Conservation (phyloP, 2,888 invertebrate species). For the Harpalus rubripes region DNA sequence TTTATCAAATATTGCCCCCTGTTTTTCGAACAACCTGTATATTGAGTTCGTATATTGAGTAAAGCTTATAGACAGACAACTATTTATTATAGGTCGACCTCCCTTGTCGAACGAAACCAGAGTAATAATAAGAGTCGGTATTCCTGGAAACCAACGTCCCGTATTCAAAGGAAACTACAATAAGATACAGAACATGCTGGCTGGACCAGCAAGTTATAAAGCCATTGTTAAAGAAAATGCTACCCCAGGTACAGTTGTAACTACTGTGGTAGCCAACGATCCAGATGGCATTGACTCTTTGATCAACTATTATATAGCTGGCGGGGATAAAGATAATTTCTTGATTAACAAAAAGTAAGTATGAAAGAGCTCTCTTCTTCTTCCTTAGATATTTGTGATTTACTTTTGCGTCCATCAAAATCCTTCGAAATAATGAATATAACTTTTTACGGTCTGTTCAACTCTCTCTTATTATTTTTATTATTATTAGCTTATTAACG, state of each 20-base stretch:
- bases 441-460: too few species aligned
- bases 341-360: slow-evolving; percentile 85
- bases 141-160: slow-evolving; percentile 89
- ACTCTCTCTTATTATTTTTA: too few species aligned
- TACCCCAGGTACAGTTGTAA: slow-evolving; percentile 83
- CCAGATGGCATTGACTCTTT: slow-evolving; percentile 87
- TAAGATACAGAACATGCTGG: slow-evolving; percentile 75
- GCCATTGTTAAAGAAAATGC: slow-evolving; percentile 87
- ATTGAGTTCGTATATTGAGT: too few species aligned
- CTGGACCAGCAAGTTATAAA: slow-evolving; percentile 80
- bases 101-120: slow-evolving; percentile 83
- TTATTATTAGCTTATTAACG: too few species aligned
- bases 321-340: slow-evolving; percentile 88
- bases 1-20: too few species aligned
- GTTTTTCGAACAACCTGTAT: too few species aligned
- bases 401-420: slow-evolving; percentile 22
- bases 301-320: slow-evolving; percentile 84
- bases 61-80: too few species aligned
- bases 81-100: slow-evolving; percentile 79
- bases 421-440: too few species aligned
- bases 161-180: slow-evolving; percentile 88
- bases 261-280: slow-evolving; percentile 86
- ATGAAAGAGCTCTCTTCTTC: not conserved
- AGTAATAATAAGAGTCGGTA: slow-evolving; percentile 86
- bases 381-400: slow-evolving; percentile 8